phyloP scores from a whole-genome alignment of 2,888 invertebrate species.

The Drepanosiphum platanoidis region DNA sequence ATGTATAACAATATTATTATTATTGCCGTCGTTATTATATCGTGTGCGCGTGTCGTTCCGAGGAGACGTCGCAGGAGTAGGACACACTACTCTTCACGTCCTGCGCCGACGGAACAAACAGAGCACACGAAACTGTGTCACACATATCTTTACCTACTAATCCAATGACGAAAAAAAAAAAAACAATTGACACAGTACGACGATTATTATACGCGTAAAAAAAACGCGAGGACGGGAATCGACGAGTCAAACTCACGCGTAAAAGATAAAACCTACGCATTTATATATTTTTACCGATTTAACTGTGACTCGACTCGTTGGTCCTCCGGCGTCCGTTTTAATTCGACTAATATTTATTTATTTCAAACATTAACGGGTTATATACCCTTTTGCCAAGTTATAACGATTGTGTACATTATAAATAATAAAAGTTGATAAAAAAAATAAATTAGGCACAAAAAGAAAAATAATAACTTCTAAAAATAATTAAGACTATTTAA shows the following conservation, averaged over 20 bases:
- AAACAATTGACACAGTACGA: background rate
- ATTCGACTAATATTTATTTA: no score
- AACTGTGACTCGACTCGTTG: no score
- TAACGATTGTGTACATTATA: no score
- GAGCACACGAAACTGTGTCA: slow-evolving; percentile 44
- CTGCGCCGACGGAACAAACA: slow-evolving; percentile 35
- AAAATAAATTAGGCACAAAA: no score
- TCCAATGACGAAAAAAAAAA: slow-evolving; percentile 27
- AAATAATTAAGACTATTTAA: no score
- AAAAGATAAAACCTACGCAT: background rate
- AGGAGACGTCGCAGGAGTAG: slow-evolving; percentile 12
- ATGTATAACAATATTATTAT: background rate
- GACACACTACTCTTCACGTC: slow-evolving; percentile 16
- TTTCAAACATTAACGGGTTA: no score
- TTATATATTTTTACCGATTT: background rate
- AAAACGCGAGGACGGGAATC: background rate
- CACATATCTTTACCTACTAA: slow-evolving; percentile 39
- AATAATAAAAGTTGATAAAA: no score
- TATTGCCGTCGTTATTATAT: background rate
- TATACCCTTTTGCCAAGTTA: no score
- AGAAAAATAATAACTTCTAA: no score
- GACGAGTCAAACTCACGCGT: background rate
- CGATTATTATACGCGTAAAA: background rate
- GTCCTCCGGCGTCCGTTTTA: no score
- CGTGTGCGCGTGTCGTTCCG: background rate